Percentiles rank a stretch among this genome's conserved stretches.
phyloP scores from a whole-genome alignment of 2,888 invertebrate species.

The Drosophila histrio region DNA sequence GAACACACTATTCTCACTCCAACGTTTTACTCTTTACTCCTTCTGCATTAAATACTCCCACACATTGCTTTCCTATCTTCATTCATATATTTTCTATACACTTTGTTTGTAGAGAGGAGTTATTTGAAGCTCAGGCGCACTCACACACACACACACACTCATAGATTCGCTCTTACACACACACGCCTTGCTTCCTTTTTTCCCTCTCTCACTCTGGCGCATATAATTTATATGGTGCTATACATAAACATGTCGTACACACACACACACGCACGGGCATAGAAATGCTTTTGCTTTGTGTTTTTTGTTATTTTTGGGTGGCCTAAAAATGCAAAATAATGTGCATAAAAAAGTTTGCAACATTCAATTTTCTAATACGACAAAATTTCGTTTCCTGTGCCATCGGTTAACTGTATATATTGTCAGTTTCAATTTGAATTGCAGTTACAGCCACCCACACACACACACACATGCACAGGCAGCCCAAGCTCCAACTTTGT shows the following conservation, averaged over 20 bases:
- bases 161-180: neutral
- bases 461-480: slow-evolving; percentile 26
- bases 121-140: slow-evolving; percentile 32
- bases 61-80: slow-evolving; percentile 54
- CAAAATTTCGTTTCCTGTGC: slow-evolving; percentile 69
- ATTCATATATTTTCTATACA: slow-evolving; percentile 80
- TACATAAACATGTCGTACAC: slow-evolving; percentile 63
- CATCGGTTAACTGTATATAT: slow-evolving; percentile 56
- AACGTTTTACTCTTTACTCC: slow-evolving; percentile 32
- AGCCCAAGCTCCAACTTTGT: slow-evolving; percentile 61
- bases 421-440: slow-evolving; percentile 38
- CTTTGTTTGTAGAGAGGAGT: slow-evolving; percentile 70
- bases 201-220: slow-evolving; percentile 36
- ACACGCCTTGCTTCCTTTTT: slow-evolving; percentile 23
- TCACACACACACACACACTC: slow-evolving; percentile 7
- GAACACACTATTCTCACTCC: slow-evolving; percentile 42
- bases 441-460: slow-evolving; percentile 31
- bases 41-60: too few species aligned
- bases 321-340: slow-evolving; percentile 40
- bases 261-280: slow-evolving; percentile 14
- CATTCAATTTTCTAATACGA: slow-evolving; percentile 57
- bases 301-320: slow-evolving; percentile 32
- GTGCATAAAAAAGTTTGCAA: slow-evolving; percentile 52
- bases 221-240: slow-evolving; percentile 49
- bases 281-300: slow-evolving; percentile 29